Percentiles rank a stretch among this genome's conserved stretches.
These are phyloP conservation scores for Bostrychus sinensis DNA, from an alignment of 2,113 vertebrate genomes.

Conservation along the genomic window DNA sequence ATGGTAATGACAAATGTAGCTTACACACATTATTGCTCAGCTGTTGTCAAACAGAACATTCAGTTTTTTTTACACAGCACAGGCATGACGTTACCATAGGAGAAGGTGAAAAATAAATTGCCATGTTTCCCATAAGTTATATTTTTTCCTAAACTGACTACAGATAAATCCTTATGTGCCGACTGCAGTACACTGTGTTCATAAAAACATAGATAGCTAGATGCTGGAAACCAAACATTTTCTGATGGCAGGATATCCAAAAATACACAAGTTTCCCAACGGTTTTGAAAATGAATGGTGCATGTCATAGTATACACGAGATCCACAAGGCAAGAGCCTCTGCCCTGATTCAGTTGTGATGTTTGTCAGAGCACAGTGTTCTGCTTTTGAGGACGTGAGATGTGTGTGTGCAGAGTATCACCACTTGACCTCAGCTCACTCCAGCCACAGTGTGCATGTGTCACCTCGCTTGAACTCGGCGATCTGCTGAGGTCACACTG, in stretches of 20 bases:
- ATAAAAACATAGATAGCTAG: constrained; percentile 1
- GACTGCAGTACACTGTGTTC: neutral
- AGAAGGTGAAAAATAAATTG: too few species aligned
- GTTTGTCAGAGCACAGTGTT: constrained; percentile 52
- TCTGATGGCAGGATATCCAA: constrained; percentile 2
- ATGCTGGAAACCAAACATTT: neutral
- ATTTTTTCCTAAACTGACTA: too few species aligned
- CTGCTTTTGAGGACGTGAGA: constrained; percentile 46
- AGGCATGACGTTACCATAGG: too few species aligned
- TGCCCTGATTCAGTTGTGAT: constrained; percentile 25
- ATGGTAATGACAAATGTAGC: constrained; percentile 11
- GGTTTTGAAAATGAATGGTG: constrained; percentile 25
- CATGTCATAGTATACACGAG: constrained; percentile 45
- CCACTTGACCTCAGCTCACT: constrained; percentile 44
- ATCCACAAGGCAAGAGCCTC: constrained; percentile 32
- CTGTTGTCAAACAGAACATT: too few species aligned
- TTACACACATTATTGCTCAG: too few species aligned
- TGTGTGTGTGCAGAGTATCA: constrained; percentile 28
- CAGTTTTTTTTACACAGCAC: too few species aligned
- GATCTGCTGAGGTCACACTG: constrained; percentile 17
- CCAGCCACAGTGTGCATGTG: too few species aligned
- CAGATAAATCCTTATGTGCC: too few species aligned
- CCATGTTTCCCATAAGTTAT: too few species aligned
- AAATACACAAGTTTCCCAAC: constrained; percentile 30
- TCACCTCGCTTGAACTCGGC: constrained; percentile 54